phyloP scores from a whole-genome alignment of 2,113 vertebrate genomes.

The Phyllopteryx taeniolatus region DNA sequence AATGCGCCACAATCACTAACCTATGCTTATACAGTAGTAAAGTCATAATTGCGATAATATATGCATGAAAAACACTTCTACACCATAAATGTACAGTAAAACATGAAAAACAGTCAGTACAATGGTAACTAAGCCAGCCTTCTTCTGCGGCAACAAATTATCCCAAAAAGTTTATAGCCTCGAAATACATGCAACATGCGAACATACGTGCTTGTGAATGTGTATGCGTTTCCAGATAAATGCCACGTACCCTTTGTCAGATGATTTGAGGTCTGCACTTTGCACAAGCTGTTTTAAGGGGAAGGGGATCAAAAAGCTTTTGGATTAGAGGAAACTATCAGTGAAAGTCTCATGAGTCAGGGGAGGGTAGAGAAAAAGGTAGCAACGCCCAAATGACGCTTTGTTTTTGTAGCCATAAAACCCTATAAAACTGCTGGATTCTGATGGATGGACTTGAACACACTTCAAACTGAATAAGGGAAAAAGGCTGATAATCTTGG shows the following conservation, averaged over 20 bases:
- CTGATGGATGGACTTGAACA: neutral
- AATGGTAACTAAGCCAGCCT: no score
- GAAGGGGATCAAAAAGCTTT: neutral
- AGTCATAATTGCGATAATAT: no score
- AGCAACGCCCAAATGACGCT: slow-evolving; percentile 5
- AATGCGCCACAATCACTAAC: no score
- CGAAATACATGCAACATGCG: no score
- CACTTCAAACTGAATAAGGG: slow-evolving; percentile 11
- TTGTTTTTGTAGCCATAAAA: slow-evolving; percentile 1
- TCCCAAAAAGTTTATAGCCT: no score
- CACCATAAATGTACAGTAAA: no score
- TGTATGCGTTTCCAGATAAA: no score
- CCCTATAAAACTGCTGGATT: neutral
- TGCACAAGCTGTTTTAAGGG: neutral
- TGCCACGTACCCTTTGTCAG: neutral
- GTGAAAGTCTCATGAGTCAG: neutral
- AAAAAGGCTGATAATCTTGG: slow-evolving; percentile 21
- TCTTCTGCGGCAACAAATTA: no score
- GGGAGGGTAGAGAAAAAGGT: neutral
- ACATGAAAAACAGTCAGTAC: no score
- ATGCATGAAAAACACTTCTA: no score
- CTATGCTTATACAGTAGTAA: no score
- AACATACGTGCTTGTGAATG: no score
- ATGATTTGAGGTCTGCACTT: neutral
- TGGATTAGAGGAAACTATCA: neutral